Base-by-base conservation (phyloP, 2,797 vertebrate species). In the Podarcis lilfordi region DNA sequence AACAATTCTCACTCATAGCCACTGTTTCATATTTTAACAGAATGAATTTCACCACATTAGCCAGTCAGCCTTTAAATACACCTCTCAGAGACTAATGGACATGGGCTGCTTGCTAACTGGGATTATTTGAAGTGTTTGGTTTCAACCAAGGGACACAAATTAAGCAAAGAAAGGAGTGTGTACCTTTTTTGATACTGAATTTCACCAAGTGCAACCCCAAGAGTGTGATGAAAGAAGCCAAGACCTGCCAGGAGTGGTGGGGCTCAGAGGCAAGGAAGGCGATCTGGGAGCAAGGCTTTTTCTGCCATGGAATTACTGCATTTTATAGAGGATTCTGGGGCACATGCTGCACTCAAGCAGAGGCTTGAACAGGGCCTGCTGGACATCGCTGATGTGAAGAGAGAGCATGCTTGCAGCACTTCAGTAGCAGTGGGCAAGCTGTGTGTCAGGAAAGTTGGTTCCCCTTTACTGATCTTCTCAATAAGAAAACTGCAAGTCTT, bases 21-120 rank as follows among this genome's bases (percentile, higher is more conserved):
- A 93, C 92, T 69, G 76, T 91, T 94, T 92, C 89, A 89, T 90
- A 90, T 88, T 92, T 92, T 92, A 93, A 79, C 87, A 89, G 77
- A 89, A 84, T 89, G 32, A n/a, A 88, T 94, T 91, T 92, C 88
- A 82, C 80, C 68, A 81, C 72, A 78, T 93, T 91, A 91, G 74
- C 85, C 74, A 68, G 74, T 78, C 86, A 85, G 55, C 84, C 91
- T 94, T 92, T 91, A 69, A 89, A 88, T 81, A 75, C 61, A 92
- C 89, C 4, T 84, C 77, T 85, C 74, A 81, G 78, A 55, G 23
- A 25, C 82, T 86, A 92, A 78, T 91, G 88, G 88, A 43, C 68
- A 84, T 35, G 80, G 85, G 55, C 50, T 29, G 29, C 84, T 87
- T 50, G 86, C 25, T 69, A 79, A 80, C 9, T 35, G 25, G 69